phyloP scores from a whole-genome alignment of 2,888 invertebrate species.

The Chorisops tibialis region DNA sequence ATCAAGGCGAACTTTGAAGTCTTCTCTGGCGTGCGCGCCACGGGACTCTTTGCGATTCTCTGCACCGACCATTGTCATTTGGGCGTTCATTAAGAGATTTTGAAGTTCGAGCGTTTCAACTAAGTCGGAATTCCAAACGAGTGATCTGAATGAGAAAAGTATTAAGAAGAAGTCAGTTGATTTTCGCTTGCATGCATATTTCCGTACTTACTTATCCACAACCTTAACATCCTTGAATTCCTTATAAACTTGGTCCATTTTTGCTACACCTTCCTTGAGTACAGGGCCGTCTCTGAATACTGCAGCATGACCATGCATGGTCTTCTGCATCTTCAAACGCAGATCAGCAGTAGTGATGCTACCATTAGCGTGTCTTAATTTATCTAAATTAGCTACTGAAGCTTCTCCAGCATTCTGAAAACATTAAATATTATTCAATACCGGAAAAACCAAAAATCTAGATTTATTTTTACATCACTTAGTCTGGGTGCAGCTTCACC shows the following conservation, averaged over 20 bases:
- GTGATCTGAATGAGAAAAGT: constrained; percentile 31
- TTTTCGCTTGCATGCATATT: neutral
- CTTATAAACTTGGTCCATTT: constrained; percentile 71
- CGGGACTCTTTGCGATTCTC: constrained; percentile 89
- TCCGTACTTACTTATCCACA: constrained; percentile 57
- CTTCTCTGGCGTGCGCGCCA: constrained; percentile 93
- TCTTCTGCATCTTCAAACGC: constrained; percentile 85
- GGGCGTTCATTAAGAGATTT: constrained; percentile 85
- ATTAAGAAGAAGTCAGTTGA: neutral
- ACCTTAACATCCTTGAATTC: constrained; percentile 72
- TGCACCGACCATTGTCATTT: constrained; percentile 83
- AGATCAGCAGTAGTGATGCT: constrained; percentile 71
- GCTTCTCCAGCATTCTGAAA: constrained; percentile 81
- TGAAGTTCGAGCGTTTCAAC: constrained; percentile 91
- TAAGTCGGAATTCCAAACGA: constrained; percentile 93
- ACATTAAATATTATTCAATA: neutral
- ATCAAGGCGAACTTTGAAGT: constrained; percentile 79
- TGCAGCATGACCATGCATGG: constrained; percentile 93
- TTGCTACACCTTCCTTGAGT: constrained; percentile 70
- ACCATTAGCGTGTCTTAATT: constrained; percentile 70
- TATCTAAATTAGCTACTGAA: constrained; percentile 87
- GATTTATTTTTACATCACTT: constrained; percentile 54
- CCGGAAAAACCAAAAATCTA: no score
- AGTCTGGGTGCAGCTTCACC: constrained; percentile 73
- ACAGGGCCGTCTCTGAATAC: constrained; percentile 86